Percentiles rank a stretch among this genome's conserved stretches.
Evolutionary conservation across 2,113 vertebrate species (phyloP).

Genomic region (Apteryx mantelli): DNA sequence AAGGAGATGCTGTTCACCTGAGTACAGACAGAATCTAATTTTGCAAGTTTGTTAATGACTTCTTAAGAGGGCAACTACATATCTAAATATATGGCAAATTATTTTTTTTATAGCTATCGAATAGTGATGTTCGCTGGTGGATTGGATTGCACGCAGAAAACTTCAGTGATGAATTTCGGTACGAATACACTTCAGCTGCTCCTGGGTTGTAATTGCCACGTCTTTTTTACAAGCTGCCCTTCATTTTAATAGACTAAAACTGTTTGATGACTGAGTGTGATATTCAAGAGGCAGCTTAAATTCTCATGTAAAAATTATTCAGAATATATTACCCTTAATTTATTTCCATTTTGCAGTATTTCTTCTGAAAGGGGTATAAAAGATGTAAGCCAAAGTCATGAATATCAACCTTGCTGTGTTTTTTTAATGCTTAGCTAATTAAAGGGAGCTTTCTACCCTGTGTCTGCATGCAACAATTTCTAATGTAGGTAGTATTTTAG

Average conservation of each 20-base stretch:
- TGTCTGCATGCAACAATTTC: not conserved
- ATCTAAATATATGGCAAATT: not conserved
- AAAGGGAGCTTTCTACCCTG: not conserved
- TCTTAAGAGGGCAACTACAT: not conserved
- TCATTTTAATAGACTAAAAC: not conserved
- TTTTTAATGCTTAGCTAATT: not conserved
- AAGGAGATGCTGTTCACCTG: not conserved
- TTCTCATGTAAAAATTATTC: not conserved
- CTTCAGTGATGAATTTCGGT: constrained; percentile 79
- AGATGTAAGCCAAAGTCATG: not conserved
- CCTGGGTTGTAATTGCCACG: not conserved
- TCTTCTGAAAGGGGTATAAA: not conserved
- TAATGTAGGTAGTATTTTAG: not conserved
- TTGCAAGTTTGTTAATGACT: not conserved
- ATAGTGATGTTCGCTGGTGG: constrained; percentile 86
- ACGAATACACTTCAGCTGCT: constrained; percentile 47
- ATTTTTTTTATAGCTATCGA: constrained; percentile 74
- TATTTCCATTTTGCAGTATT: not conserved
- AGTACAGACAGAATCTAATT: not conserved
- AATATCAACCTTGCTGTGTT: not conserved
- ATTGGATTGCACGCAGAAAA: constrained; percentile 82
- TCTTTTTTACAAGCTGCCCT: not conserved
- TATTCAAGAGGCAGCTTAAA: not conserved
- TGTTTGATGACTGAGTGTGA: not conserved
- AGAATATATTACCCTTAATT: not conserved